Evolutionary conservation across 2,797 vertebrate genomes (phyloP), one percentile per base, ranked within the genome.

Genomic region (Gouania willdenowi): DNA sequence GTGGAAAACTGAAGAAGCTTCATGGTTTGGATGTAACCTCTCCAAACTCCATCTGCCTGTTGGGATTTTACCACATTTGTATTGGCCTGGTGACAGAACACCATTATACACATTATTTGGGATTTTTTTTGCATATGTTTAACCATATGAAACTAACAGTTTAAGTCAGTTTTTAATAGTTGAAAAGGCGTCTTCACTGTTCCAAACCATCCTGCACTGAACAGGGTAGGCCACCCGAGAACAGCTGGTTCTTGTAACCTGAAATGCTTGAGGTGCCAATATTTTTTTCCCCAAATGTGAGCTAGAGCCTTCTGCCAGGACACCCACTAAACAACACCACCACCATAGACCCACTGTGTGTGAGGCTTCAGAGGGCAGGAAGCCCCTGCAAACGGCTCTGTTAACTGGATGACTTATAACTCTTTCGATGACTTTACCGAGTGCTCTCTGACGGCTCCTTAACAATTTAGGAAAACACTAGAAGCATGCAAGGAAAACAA

Each of bases 231-330:
- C 71, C 69, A 66, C 61, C 63, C 52, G 42, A 62, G 56, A 79
- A 80, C 89, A 91, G 88, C 88, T 91, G 89, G 86, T 89, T 87
- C 85, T 89, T 83, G 87, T 87, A 86, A 89, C 81, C 85, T 86
- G 77, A 83, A 88, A 88, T 86, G 69, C 70, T 80, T 86, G 37
- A 81, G 82, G 77, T 82, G 81, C 77, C 72, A 77, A 77, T 84
- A 84, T 84, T 54, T 86, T 86, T 81, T 79, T 20, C 20, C 16
- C 81, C 84, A 88, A 88, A 85, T 85, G 77, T 70, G 57, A 62
- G 54, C 63, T 62, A n/a, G n/a, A 1, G 19, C 19, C 19, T 2
- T 70, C 68, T 70, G 32, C 65, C 52, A 66, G 59, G 65, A 61
- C 67, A 73, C 66, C 60, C 66, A 71, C 68, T 48, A 39, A 76